Evolutionary conservation across 2,888 invertebrate species (phyloP).

Genomic region (Epinotia nisella): DNA sequence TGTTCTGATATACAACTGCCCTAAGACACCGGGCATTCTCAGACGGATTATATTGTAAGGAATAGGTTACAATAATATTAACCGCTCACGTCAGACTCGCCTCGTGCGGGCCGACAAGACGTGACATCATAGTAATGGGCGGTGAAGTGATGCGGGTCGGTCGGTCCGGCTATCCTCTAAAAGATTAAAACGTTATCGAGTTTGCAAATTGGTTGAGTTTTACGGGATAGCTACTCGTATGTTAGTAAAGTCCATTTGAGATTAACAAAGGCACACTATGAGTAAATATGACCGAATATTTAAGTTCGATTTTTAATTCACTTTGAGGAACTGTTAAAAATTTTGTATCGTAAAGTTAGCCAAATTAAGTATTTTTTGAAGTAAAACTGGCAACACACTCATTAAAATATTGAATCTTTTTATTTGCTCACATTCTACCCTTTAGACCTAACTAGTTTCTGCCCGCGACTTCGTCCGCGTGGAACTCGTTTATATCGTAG

Average conservation of each 20-base stretch:
- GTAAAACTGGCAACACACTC: no score
- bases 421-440: no score
- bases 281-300: no score
- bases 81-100: neutral
- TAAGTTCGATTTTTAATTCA: no score
- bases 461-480: no score
- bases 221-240: neutral
- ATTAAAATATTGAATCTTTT: no score
- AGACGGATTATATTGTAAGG: neutral
- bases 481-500: no score
- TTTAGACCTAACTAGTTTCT: no score
- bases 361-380: no score
- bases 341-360: no score
- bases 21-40: neutral
- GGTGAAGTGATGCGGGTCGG: neutral
- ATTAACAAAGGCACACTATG: no score
- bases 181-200: neutral
- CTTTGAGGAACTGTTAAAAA: no score
- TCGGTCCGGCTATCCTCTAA: neutral
- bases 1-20: neutral
- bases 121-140: neutral
- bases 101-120: neutral
- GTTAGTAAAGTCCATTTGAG: neutral
- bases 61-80: neutral
- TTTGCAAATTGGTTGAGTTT: neutral